These are phyloP conservation scores for Dryococelus australis DNA, from an alignment of 2,888 invertebrate genomes.

Conservation along the genomic window DNA sequence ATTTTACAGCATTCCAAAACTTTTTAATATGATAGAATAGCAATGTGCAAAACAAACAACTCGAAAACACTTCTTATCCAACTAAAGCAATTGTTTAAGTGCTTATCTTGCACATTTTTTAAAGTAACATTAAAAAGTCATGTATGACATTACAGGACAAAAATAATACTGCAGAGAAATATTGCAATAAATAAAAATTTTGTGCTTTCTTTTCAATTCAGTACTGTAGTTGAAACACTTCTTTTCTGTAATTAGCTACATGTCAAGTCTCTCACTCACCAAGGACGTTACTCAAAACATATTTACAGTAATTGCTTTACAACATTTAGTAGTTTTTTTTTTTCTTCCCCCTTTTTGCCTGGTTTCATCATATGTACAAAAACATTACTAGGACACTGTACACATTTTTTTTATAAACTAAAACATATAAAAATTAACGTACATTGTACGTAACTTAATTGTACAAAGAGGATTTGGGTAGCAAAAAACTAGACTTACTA, in stretches of 20 bases:
- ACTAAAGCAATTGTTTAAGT: neutral
- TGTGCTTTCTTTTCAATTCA: slow-evolving; percentile 12
- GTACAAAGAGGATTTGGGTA: slow-evolving; percentile 27
- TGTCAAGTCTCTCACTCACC: neutral
- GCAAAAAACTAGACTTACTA: slow-evolving; percentile 29
- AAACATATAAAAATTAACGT: slow-evolving; percentile 32
- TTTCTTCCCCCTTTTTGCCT: neutral
- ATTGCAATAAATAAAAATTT: slow-evolving; percentile 29
- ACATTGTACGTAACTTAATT: slow-evolving; percentile 30
- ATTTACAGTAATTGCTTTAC: slow-evolving; percentile 33
- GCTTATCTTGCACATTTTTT: neutral
- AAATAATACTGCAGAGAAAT: neutral
- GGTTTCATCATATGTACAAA: neutral
- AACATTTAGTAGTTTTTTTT: neutral
- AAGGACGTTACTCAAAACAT: slow-evolving; percentile 37
- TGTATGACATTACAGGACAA: neutral
- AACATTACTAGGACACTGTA: neutral
- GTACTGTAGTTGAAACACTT: slow-evolving; percentile 7
- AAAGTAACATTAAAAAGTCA: neutral
- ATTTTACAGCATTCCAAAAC: slow-evolving; percentile 35
- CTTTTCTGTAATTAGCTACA: neutral
- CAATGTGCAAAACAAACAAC: neutral
- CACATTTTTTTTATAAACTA: neutral
- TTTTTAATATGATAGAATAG: slow-evolving; percentile 19
- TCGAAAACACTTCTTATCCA: neutral